Evolutionary conservation across 2,888 invertebrate species (phyloP), one percentile per base, ranked within the genome.

Genomic region (Zeuzera pyrina): DNA sequence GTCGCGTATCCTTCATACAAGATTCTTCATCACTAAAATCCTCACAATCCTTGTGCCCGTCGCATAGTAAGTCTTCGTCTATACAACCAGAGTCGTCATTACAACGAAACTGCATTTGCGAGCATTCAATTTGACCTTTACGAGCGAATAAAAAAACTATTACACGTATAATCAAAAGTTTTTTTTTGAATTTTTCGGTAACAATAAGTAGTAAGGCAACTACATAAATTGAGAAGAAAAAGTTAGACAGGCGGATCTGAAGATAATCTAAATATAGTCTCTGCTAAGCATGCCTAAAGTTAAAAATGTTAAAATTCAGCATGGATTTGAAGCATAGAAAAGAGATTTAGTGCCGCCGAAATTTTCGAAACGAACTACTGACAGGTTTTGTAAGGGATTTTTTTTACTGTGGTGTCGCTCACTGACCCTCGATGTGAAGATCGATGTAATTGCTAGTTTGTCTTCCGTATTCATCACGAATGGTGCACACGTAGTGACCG

Each of bases 401-500:
- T 15, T 8, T 24, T 34, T 31, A 13, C 22, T n/a, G 22, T 22
- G n/a, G 22, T 22, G 22, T 7, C 6, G 12, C 12, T 12, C 10
- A 91, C 94, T 89, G 89, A 92, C 90, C 88, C 74, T 88, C 86
- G 43, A 94, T 88, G 54, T 84, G 85, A 28, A 94, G 86, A 60
- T 91, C 88, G 70, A 93, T 87, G 76, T 88, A 90, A 77, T 91
- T 90, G 57, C 79, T 87, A 42, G 85, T 78, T 19, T 73, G 56
- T 32, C 87, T 85, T 39, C 77, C 78, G 25, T 71, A 63, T 25
- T 58, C 63, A 37, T 78, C 76, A 39, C 49, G 50, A 19, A 90
- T 86, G 56, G 88, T 86, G 74, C 97, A 96, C 45, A 90, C 87
- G 70, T 96, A 96, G 47, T 87, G 87, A 33, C 95, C 96, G 42